phyloP scores from a whole-genome alignment of 1,140 invertebrate species.

The Pogonognathellus flavescens region DNA sequence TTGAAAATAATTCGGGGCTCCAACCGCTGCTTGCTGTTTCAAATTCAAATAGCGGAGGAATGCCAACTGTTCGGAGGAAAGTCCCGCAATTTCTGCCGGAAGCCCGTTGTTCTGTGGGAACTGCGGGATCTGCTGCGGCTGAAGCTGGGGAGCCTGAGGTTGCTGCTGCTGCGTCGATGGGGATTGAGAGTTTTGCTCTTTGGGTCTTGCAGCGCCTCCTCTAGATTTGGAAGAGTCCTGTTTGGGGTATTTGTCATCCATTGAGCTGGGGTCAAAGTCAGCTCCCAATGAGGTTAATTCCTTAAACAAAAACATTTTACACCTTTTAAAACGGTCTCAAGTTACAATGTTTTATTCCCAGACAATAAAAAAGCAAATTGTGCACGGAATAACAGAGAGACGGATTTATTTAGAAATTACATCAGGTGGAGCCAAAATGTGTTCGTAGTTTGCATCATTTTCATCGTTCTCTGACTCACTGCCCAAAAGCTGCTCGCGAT shows the following conservation, averaged over 20 bases:
- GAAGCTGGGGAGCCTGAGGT: constrained; percentile 64
- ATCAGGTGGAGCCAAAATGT: constrained; percentile 73
- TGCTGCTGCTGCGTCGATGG: constrained; percentile 43
- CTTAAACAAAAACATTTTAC: constrained; percentile 63
- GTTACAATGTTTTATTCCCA: background rate
- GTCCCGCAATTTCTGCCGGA: constrained; percentile 60
- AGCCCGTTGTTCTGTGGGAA: constrained; percentile 63
- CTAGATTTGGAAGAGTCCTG: constrained; percentile 60
- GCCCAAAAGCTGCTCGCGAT: constrained; percentile 73
- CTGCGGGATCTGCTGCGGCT: constrained; percentile 68
- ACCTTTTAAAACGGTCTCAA: background rate
- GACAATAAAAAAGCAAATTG: background rate
- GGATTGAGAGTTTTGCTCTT: background rate
- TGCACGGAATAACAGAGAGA: background rate
- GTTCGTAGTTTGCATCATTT: constrained; percentile 81
- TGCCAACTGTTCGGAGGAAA: constrained; percentile 79
- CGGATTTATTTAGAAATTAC: constrained; percentile 58
- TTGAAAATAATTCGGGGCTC: constrained; percentile 63
- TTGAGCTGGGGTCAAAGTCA: constrained; percentile 78
- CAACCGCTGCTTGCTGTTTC: constrained; percentile 71
- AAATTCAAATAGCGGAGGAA: constrained; percentile 71
- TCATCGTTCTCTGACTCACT: constrained; percentile 87
- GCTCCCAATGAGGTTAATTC: constrained; percentile 79
- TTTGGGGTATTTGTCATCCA: constrained; percentile 72
- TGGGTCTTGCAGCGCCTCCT: constrained; percentile 62